Percentiles rank a stretch among this genome's conserved stretches.
Evolutionary conservation across 2,113 vertebrate species (phyloP).

Genomic region (Nesoenas mayeri): DNA sequence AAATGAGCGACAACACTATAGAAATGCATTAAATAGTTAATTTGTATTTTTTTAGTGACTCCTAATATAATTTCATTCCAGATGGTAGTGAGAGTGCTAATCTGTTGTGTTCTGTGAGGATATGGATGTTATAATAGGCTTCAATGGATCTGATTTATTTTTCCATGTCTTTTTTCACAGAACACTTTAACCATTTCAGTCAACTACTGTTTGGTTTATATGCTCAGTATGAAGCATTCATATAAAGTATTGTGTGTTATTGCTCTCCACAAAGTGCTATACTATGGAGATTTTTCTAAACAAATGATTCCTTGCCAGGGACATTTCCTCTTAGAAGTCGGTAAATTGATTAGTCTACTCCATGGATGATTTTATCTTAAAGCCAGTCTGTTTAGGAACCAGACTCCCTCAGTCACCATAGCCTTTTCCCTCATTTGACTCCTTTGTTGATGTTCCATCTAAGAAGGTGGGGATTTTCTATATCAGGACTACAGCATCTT

Average conservation of each 20-base stretch:
- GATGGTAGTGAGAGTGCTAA: constrained; percentile 55
- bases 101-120: constrained; percentile 58
- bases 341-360: not conserved
- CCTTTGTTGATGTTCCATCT: not conserved
- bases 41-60: constrained; percentile 12
- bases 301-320: not conserved
- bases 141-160: constrained; percentile 31
- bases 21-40: constrained; percentile 44
- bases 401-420: not conserved
- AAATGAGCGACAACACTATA: not conserved
- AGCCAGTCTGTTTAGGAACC: not conserved
- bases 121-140: constrained; percentile 48
- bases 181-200: constrained; percentile 48
- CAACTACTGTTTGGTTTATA: not conserved
- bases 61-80: constrained; percentile 50
- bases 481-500: not conserved
- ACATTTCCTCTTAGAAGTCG: not conserved
- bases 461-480: rapidly evolving
- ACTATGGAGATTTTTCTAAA: not conserved
- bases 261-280: not conserved
- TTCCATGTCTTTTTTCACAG: not conserved
- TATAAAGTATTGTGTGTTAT: not conserved
- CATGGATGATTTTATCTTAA: not conserved
- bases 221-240: not conserved
- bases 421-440: not conserved